Evolutionary conservation across 1,140 invertebrate species (phyloP).

Genomic region (Mercenaria mercenaria): DNA sequence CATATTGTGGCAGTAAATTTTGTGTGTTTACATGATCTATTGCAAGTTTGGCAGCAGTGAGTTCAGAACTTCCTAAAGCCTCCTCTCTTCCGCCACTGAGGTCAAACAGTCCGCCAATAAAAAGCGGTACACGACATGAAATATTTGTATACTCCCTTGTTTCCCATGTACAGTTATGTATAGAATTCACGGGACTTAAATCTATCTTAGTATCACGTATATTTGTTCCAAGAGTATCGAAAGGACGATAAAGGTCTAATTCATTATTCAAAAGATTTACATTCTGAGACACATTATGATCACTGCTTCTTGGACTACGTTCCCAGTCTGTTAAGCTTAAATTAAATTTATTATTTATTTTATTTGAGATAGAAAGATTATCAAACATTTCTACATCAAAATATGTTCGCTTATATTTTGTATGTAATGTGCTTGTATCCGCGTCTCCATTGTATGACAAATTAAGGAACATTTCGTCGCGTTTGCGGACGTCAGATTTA

Average conservation of each 20-base stretch:
- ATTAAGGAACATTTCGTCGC: background rate
- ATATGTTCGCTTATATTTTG: too few relatives aligned
- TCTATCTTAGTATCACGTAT: background rate
- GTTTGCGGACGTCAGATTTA: background rate
- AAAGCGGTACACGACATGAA: background rate
- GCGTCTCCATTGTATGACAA: background rate
- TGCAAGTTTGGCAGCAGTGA: conserved; percentile 37
- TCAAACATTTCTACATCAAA: too few relatives aligned
- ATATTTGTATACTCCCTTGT: too few relatives aligned
- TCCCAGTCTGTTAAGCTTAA: too few relatives aligned
- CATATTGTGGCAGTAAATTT: conserved; percentile 34
- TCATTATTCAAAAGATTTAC: too few relatives aligned
- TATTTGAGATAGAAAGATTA: too few relatives aligned
- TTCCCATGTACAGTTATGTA: background rate
- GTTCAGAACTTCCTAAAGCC: conserved; percentile 26
- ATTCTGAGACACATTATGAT: too few relatives aligned
- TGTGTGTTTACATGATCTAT: conserved; percentile 37
- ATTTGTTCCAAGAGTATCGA: background rate
- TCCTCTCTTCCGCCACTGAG: conserved; percentile 1
- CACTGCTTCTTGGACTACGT: too few relatives aligned
- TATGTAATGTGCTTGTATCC: too few relatives aligned
- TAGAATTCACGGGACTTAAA: background rate
- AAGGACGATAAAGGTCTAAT: too few relatives aligned
- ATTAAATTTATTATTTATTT: too few relatives aligned
- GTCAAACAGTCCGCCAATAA: conserved; percentile 57